Evolutionary conservation across 2,888 invertebrate species (phyloP).

Genomic region (Dromius quadrimaculatus): DNA sequence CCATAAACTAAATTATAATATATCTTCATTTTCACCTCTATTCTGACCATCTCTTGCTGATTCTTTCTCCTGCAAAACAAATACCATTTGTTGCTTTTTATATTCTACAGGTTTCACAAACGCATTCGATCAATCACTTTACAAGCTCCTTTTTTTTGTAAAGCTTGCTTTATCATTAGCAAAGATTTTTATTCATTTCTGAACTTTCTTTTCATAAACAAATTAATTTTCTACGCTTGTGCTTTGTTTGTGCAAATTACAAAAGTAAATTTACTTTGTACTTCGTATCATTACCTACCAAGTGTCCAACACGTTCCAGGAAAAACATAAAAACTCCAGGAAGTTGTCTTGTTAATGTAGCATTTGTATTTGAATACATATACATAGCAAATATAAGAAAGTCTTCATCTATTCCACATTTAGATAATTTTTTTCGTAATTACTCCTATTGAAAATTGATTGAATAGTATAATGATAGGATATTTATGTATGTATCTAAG

Average conservation of each 20-base stretch:
- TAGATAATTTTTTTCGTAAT: too few species aligned
- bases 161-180: too few species aligned
- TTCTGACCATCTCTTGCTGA: neutral
- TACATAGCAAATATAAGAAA: too few species aligned
- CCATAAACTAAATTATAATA: slow-evolving; percentile 52
- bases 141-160: too few species aligned
- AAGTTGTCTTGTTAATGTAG: slow-evolving; percentile 26
- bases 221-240: slow-evolving; percentile 14
- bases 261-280: slow-evolving; percentile 30
- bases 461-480: too few species aligned
- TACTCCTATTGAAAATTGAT: too few species aligned
- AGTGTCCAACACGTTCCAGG: slow-evolving; percentile 16
- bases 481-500: neutral
- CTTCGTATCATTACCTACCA: slow-evolving; percentile 6
- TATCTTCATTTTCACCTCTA: slow-evolving; percentile 46
- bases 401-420: too few species aligned
- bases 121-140: too few species aligned
- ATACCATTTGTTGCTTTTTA: neutral
- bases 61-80: neutral
- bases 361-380: slow-evolving; percentile 18
- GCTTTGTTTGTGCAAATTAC: slow-evolving; percentile 11
- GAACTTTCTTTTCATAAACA: neutral
- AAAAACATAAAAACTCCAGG: slow-evolving; percentile 29
- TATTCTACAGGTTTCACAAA: slow-evolving; percentile 7
- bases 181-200: too few species aligned